A percentile compares a stretch with the other conserved stretches of the same genome.
phyloP scores from a whole-genome alignment of 2,797 vertebrate genomes.

The Argyrosomus regius region DNA sequence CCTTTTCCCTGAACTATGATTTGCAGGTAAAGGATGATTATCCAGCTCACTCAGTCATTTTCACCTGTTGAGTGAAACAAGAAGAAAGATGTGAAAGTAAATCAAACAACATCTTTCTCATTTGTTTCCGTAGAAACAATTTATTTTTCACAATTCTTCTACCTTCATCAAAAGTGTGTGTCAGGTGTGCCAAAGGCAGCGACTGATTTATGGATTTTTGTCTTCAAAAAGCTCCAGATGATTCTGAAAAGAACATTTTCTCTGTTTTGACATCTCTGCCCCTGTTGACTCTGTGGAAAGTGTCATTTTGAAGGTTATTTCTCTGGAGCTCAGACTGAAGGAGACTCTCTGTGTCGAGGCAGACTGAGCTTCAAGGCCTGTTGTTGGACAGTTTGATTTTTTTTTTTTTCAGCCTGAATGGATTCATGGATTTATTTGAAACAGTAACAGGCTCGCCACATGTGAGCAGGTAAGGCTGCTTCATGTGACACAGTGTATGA shows the following conservation, averaged over 20 bases:
- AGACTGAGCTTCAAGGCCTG: conserved; percentile 14
- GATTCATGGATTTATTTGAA: conserved; percentile 3
- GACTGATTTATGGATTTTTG: neutral
- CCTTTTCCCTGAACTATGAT: neutral
- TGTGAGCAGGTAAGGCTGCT: conserved; percentile 9
- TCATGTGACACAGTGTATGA: neutral
- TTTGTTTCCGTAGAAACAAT: neutral
- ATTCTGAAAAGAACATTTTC: neutral
- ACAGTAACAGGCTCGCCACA: neutral
- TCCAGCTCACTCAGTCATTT: neutral
- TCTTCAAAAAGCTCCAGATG: neutral
- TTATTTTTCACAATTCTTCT: neutral
- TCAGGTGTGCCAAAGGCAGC: neutral
- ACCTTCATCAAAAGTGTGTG: neutral
- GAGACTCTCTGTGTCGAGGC: conserved; percentile 6
- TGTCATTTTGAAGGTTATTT: neutral
- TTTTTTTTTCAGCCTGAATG: conserved; percentile 7
- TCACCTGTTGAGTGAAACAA: neutral
- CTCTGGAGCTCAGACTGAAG: conserved; percentile 18
- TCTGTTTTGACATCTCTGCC: neutral
- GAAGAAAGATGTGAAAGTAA: neutral
- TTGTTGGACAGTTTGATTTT: neutral
- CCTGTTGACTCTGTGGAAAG: neutral
- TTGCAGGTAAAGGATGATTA: neutral
- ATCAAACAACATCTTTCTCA: neutral